Evolutionary conservation across 53 echinoderm and acorn worm species (phyloP), one percentile per base, ranked within the genome.

Genomic region (Stichopus horrens): DNA sequence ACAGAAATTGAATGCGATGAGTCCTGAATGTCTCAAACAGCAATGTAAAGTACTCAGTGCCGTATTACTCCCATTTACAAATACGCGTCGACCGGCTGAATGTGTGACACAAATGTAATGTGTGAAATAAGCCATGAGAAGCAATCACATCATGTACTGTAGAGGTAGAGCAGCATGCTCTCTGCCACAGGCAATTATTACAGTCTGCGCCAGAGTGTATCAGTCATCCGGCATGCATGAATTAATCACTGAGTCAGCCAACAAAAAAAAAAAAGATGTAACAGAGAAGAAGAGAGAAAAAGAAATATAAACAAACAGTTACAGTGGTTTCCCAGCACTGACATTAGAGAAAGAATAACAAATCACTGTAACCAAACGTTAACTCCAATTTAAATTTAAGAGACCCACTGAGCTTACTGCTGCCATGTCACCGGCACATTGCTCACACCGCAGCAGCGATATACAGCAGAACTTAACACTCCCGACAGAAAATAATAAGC

Each of bases 401-500:
- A 37, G 37, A 37, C 37, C 37, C 37, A 37, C 37, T 37, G 37
- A 1, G 37, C 37, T 37, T 37, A 37, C 37, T 79, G 53, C 56
- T 19, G 18, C 53, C 54, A 54, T 79, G 52, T 79, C 79, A 18
- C 53, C 8, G 79, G 55, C 53, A 79, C 52, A 79, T 79, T 53
- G 53, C 55, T 79, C 79, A 79, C 79, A 79, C 79, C 51, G 79
- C 53, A 63, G 11, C n/a, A 10, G 63, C 52, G 18, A 54, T 53
- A 55, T 79, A 53, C 55, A 14, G n/a, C 54, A 54, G n/a, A 77
- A 79, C 79, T 55, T n/a, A 79, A 79, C 56, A 55, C 54, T 53
- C 54, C 79, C 79, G 79, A 54, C 79, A 55, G 54, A 54, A 79
- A 79, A 79, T 79, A 79, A 79, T 79, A 79, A 79, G 79, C 79